These are phyloP conservation scores for Lycodopsis pacificus DNA, from an alignment of 2,797 vertebrate species.

Conservation along the genomic window DNA sequence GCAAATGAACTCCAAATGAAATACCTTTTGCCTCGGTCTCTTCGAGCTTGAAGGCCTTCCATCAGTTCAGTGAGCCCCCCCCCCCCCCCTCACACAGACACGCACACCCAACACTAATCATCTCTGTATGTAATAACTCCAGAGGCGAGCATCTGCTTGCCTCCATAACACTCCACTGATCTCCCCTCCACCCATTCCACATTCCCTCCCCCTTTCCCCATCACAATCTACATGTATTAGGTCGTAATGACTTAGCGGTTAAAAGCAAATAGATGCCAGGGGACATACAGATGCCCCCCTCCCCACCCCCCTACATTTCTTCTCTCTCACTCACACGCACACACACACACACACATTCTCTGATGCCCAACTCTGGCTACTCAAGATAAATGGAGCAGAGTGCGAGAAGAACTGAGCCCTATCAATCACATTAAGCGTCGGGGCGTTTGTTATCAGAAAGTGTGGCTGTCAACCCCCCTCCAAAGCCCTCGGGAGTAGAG, in stretches of 20 bases:
- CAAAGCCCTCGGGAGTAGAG: not conserved
- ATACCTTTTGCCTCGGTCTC: conserved; percentile 66
- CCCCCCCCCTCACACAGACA: conserved; percentile 43
- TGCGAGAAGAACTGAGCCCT: conserved; percentile 89
- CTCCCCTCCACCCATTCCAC: conserved; percentile 51
- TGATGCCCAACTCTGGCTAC: conserved; percentile 90
- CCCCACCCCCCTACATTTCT: not conserved
- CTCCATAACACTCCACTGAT: conserved; percentile 97
- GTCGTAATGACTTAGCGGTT: conserved; percentile 97
- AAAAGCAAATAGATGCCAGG: conserved; percentile 97
- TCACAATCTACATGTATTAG: conserved; percentile 99
- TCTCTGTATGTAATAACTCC: conserved; percentile 95
- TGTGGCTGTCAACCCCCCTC: conserved; percentile 50
- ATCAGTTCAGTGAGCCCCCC: conserved; percentile 51
- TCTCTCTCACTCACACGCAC: not conserved
- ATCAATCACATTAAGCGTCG: conserved; percentile 94
- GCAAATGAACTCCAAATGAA: conserved; percentile 75
- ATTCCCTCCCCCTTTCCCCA: conserved; percentile 77
- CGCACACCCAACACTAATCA: conserved; percentile 86
- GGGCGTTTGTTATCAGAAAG: conserved; percentile 90
- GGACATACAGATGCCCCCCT: conserved; percentile 81
- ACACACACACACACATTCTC: conserved; percentile 81
- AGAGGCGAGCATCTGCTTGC: conserved; percentile 95
- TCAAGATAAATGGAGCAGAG: conserved; percentile 93
- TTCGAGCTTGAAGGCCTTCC: conserved; percentile 67